These are phyloP conservation scores for Echinarachnius parma DNA, from an alignment of 53 echinoderm and acorn worm genomes.

Conservation along the genomic window DNA sequence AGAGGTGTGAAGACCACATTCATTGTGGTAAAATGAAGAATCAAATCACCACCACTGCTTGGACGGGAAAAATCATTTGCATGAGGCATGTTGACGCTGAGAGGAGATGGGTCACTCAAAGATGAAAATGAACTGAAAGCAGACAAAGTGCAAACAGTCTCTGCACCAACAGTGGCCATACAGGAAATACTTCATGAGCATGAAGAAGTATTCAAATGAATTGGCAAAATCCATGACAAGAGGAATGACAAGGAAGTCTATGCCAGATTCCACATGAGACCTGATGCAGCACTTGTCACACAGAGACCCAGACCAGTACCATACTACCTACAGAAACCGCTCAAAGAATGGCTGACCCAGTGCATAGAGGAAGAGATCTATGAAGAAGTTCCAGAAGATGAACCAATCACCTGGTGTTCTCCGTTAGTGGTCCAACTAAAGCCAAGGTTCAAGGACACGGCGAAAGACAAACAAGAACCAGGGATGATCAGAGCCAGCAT, in stretches of 20 bases:
- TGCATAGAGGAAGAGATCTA: constrained; percentile 30
- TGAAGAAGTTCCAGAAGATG: constrained; percentile 34
- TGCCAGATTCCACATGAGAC: constrained; percentile 1
- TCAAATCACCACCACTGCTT: constrained; percentile 49
- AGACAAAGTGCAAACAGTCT: neutral
- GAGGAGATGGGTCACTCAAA: constrained; percentile 8
- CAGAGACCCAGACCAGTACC: neutral
- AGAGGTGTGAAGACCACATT: too few species aligned
- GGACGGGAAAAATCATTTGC: constrained; percentile 1
- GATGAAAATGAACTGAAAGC: constrained; percentile 3
- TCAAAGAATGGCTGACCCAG: constrained; percentile 39
- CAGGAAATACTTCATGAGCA: constrained; percentile 13
- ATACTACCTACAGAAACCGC: constrained; percentile 16
- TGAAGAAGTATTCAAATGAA: constrained; percentile 38
- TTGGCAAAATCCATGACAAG: constrained; percentile 23
- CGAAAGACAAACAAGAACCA: too few species aligned
- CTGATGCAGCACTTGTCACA: neutral
- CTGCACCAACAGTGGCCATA: neutral
- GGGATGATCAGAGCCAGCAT: too few species aligned
- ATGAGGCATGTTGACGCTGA: constrained; percentile 10
- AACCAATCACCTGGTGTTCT: constrained; percentile 36
- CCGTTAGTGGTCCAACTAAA: constrained; percentile 60
- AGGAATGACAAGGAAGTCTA: constrained; percentile 6
- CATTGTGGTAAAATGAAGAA: too few species aligned
- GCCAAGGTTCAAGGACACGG: constrained; percentile 36